Base-by-base conservation (phyloP, 2,888 invertebrate species). In the Perizoma flavofasciatum region DNA sequence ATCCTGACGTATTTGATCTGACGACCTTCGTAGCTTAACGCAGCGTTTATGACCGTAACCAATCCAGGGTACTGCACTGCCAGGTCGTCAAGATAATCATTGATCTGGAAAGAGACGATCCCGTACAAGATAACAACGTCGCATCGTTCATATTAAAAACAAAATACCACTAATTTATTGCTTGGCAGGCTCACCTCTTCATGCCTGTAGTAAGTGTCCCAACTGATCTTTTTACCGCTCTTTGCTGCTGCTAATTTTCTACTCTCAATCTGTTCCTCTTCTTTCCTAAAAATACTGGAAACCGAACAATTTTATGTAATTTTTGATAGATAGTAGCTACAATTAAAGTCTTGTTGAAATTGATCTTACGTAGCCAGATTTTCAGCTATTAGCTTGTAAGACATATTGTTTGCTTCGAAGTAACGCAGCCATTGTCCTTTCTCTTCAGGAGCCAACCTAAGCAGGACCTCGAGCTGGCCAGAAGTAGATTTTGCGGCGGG, bases 1-100 rank as follows among this genome's bases (percentile, higher is more conserved):
- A 95, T 93, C 74, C 93, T 94, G 49, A 94, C 85, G 65, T 92
- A 92, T 69, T 93, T 92, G 63, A 95, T 88, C 57, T 92, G 86
- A n/a, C 94, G 92, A 5, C 93, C 93, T 83, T 95, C 94, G 70
- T 85, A 93, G 46, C 94, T 93, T 53, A 88, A 79, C 0, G 94
- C 95, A 57, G 95, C 92, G 59, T 89, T 90, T 61, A 93, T 83
- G 5, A 94, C 85, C 5, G 89, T 92, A 1, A 93, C 92, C 0
- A 92, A 71, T 8, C 92, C 68, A 2, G 93, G 93, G 74, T 94
- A 88, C 48, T 77, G 63, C 0, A 56, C 71, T n/a, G 84, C 90
- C 11, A 94, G 64, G 6, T 78, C 73, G 60, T 88, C 83, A 59
- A 94, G 73, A 65, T 92, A 86, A 0, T 86, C 82, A 73, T 93